A percentile compares a stretch with the other conserved stretches of the same genome.
These are phyloP conservation scores for Chalcis sispes DNA, from an alignment of 2,888 invertebrate genomes.

Conservation along the genomic window DNA sequence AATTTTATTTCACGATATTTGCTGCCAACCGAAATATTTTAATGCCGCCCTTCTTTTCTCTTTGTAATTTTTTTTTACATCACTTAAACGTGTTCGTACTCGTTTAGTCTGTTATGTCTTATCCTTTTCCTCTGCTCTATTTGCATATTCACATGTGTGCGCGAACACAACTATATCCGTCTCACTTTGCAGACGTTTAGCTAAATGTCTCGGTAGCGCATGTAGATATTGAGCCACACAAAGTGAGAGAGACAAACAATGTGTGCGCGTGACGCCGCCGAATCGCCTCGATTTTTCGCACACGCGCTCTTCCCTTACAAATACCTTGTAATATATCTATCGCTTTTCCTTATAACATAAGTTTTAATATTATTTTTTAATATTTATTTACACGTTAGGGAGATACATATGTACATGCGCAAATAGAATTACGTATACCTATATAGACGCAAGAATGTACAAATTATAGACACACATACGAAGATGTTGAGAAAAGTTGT, in stretches of 20 bases:
- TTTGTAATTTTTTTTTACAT: too few relatives aligned
- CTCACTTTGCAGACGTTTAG: slow-evolving; percentile 4
- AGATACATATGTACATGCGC: slow-evolving; percentile 10
- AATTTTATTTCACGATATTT: too few relatives aligned
- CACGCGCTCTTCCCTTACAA: background rate
- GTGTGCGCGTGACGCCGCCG: slow-evolving; percentile 41
- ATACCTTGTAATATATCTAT: background rate
- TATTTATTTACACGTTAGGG: background rate
- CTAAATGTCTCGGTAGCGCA: background rate
- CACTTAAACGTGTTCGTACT: too few relatives aligned
- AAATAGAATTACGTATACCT: slow-evolving; percentile 9
- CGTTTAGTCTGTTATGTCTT: background rate
- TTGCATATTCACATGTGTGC: too few relatives aligned
- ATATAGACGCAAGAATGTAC: background rate
- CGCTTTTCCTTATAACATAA: background rate
- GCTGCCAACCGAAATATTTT: too few relatives aligned
- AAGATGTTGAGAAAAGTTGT: background rate
- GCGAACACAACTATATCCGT: background rate
- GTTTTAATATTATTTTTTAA: too few relatives aligned
- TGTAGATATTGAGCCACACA: background rate
- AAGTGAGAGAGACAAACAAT: slow-evolving; percentile 10
- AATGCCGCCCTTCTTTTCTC: too few relatives aligned
- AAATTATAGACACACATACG: background rate
- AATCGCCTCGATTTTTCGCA: slow-evolving; percentile 8
- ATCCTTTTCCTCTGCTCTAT: background rate